Base-by-base conservation (phyloP, 2,888 invertebrate species). In the Erpobdella octoculata region DNA sequence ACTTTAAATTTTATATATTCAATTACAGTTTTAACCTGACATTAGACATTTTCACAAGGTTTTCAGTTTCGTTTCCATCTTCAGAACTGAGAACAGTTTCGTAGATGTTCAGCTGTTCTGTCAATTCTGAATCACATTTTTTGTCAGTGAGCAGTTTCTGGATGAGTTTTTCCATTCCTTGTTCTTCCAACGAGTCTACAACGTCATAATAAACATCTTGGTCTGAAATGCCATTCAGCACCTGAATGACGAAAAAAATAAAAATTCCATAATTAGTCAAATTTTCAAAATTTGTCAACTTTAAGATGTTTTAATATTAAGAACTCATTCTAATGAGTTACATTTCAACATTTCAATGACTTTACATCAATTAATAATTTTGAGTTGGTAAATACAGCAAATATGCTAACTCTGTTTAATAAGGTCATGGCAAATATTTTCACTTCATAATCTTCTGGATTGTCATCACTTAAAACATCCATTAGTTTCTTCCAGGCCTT, bases 151-250 rank as follows among this genome's bases (percentile, higher is more conserved):
- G 79, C 75, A 81, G 80, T 66, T 78, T 73, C 73, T 79, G 77
- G 46, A 83, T 80, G 73, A 83, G 78, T n/a, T 78, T 77, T 73
- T 86, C 85, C 83, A 86, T 84, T 61, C 85, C 85, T 61, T 85
- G 94, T 77, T 95, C 93, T 82, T 97, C 97, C 75, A 98, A 85
- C 31, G 90, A 88, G 84, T 98, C 97, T 2, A 94, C 92, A 81
- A 98, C 92, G 83, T 98, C 96, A 81, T 96, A 98, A 84, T 95
- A 98, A 31, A 91, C 90, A 81, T 97, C 94, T 84, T 93, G 92
- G 84, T 95, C 94, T 0, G 92, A 91, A 70, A 95, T 88, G 41
- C 93, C 93, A 80, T 92, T 93, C 46, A 96, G 85, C 65, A 93
- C 92, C 85, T 77, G 65, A 4, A 9, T n/a, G 33, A 5, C 8